Percentiles rank a stretch among this genome's conserved stretches.
Conservation (phyloP, 1,140 invertebrate species). For the Caenorhabditis briggsae region DNA sequence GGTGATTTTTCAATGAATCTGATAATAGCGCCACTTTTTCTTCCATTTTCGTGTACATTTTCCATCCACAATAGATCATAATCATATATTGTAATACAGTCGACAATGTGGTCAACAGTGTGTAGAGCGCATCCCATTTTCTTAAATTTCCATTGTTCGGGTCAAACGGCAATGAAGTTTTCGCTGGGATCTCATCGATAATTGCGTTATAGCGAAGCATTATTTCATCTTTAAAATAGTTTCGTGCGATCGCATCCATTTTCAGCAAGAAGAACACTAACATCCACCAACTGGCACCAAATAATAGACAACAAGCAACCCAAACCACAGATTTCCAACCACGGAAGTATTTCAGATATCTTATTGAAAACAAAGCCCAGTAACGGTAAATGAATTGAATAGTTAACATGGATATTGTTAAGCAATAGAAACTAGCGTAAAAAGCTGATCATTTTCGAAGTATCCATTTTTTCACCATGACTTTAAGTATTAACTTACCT, state of each 20-base stretch:
- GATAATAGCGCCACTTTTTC: neutral
- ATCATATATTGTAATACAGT: neutral
- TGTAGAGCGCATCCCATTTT: neutral
- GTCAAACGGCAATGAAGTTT: neutral
- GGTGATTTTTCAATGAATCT: neutral
- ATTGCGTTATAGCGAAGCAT: neutral
- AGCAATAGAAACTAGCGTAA: neutral
- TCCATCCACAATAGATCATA: neutral
- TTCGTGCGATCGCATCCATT: neutral
- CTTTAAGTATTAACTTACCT: neutral
- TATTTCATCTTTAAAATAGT: neutral
- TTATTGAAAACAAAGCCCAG: neutral
- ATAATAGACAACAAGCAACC: neutral
- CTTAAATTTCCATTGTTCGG: neutral
- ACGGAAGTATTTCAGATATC: neutral
- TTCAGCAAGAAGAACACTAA: neutral
- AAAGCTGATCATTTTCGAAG: neutral
- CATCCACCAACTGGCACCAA: neutral
- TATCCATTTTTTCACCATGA: neutral
- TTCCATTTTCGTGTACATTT: neutral
- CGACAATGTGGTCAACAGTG: neutral
- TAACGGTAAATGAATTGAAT: neutral
- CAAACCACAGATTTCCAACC: neutral
- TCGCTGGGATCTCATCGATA: neutral
- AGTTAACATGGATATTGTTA: neutral